Evolutionary conservation across 2,888 invertebrate genomes (phyloP).

Genomic region (Scrobipalpa costella): DNA sequence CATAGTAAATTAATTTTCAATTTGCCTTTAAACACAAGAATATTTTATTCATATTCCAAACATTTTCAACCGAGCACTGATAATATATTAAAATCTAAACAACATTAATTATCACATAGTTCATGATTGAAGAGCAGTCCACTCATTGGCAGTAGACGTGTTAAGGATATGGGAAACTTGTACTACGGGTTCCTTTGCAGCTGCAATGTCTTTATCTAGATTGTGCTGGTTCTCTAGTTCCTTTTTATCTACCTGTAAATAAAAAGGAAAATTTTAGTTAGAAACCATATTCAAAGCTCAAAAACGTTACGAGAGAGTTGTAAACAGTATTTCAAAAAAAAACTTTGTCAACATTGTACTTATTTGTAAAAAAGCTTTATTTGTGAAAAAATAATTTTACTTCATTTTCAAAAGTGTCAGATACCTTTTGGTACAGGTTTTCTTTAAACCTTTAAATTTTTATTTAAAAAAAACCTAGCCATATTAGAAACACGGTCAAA

Average conservation of each 20-base stretch:
- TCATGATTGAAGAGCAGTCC: conserved; percentile 32
- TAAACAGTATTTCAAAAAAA: too few species aligned
- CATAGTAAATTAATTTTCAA: too few species aligned
- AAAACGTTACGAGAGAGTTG: too few species aligned
- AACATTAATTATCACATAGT: conserved; percentile 40
- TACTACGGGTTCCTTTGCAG: conserved; percentile 62
- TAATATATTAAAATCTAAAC: conserved; percentile 12
- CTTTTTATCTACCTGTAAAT: conserved; percentile 62
- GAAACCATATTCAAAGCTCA: background rate
- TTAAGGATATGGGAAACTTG: conserved; percentile 70
- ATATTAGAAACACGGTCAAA: too few species aligned
- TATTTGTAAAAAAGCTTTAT: too few species aligned
- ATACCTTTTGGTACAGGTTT: too few species aligned
- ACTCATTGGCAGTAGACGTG: conserved; percentile 50
- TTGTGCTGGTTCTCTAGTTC: conserved; percentile 44
- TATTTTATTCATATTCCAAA: background rate
- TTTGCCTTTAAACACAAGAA: too few species aligned
- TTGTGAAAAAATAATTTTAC: too few species aligned
- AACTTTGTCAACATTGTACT: too few species aligned
- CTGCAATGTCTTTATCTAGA: conserved; percentile 47
- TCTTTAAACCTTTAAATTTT: too few species aligned
- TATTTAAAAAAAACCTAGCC: too few species aligned
- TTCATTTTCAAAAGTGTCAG: too few species aligned
- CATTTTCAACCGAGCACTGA: conserved; percentile 3
- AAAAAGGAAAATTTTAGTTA: conserved; percentile 25